phyloP scores from a whole-genome alignment of 2,113 vertebrate genomes.

The Halichoeres trimaculatus region DNA sequence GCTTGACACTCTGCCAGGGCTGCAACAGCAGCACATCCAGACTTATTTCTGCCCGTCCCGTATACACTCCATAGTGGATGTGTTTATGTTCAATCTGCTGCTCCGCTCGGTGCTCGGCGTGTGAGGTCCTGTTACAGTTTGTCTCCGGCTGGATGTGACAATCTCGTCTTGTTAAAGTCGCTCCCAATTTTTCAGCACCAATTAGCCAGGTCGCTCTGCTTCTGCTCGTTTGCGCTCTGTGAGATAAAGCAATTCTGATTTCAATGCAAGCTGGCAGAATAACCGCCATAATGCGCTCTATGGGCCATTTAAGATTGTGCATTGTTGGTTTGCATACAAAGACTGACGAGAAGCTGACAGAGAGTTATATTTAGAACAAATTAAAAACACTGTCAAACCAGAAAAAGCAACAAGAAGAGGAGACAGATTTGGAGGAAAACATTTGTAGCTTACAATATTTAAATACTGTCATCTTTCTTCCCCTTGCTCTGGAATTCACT shows the following conservation, averaged over 20 bases:
- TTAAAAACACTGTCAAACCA: background rate
- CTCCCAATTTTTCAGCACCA: conserved; percentile 46
- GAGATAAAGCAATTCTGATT: conserved; percentile 18
- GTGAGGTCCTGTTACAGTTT: conserved; percentile 20
- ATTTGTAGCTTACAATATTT: background rate
- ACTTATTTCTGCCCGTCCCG: background rate
- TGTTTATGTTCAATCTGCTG: conserved; percentile 31
- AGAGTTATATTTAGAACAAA: background rate
- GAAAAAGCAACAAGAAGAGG: background rate
- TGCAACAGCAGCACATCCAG: conserved; percentile 27
- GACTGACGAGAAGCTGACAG: background rate
- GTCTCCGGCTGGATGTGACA: conserved; percentile 17
- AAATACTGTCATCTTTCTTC: conserved; percentile 1
- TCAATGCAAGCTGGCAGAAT: background rate
- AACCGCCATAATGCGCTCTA: background rate
- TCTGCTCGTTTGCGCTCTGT: conserved; percentile 6
- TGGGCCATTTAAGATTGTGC: conserved; percentile 9
- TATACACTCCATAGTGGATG: background rate
- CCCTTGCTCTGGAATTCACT: conserved; percentile 13
- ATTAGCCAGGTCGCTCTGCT: conserved; percentile 20
- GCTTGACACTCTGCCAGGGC: conserved; percentile 40
- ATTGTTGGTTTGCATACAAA: conserved; percentile 11
- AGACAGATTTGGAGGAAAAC: background rate
- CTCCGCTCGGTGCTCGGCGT: conserved; percentile 17
- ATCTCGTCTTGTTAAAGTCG: conserved; percentile 25